Conservation (phyloP, 2,797 vertebrate genomes). For the Malacoctenus gilli region DNA sequence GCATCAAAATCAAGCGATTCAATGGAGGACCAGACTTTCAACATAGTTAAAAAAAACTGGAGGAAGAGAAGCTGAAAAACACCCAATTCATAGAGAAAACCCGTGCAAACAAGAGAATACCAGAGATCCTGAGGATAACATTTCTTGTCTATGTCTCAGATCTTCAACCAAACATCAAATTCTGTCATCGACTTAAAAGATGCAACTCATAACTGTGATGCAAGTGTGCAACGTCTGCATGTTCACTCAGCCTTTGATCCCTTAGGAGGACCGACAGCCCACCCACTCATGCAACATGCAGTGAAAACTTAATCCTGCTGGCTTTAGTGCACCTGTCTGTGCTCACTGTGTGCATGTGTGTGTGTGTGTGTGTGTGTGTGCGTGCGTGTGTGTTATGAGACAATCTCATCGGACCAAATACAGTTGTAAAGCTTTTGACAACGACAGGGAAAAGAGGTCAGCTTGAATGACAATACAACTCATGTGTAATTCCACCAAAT, state of each 20-base stretch:
- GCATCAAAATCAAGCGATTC: too few species aligned
- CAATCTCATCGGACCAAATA: constrained; percentile 8
- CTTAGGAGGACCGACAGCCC: constrained; percentile 22
- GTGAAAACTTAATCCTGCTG: constrained; percentile 47
- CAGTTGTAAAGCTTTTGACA: constrained; percentile 15
- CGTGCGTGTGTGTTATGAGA: constrained; percentile 2
- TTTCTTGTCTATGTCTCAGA: too few species aligned
- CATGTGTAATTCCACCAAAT: background rate
- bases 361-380: background rate
- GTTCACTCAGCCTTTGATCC: constrained; percentile 32
- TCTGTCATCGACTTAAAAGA: constrained; percentile 11
- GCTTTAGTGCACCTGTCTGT: constrained; percentile 43
- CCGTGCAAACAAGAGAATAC: too few species aligned
- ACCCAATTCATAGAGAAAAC: too few species aligned
- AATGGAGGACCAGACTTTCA: too few species aligned
- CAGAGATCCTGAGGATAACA: too few species aligned
- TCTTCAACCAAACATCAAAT: constrained; percentile 1
- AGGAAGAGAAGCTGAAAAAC: too few species aligned
- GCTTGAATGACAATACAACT: constrained; percentile 9
- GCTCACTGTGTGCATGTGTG: constrained; percentile 1
- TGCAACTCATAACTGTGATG: background rate
- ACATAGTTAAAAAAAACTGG: too few species aligned
- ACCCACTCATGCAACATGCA: constrained; percentile 29
- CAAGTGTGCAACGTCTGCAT: constrained; percentile 16
- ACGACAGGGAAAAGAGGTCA: constrained; percentile 16